Evolutionary conservation across 2,888 invertebrate genomes (phyloP).

Genomic region (Melieria crassipennis): DNA sequence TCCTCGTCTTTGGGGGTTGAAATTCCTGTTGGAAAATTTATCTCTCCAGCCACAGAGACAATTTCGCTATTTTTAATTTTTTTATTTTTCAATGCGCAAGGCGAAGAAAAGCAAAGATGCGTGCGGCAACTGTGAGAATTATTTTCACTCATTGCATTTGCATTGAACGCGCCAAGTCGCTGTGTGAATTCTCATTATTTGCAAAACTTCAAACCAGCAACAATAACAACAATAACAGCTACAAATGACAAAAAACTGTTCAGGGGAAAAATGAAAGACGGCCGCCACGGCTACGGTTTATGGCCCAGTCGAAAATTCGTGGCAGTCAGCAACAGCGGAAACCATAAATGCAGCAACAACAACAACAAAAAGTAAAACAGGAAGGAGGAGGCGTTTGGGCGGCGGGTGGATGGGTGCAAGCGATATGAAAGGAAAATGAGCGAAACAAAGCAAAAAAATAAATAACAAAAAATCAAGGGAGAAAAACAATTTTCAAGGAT

Average conservation of each 20-base stretch:
- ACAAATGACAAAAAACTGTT: background rate
- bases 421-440: too few species aligned
- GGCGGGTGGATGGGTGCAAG: too few species aligned
- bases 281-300: background rate
- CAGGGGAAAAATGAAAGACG: background rate
- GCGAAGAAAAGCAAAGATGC: background rate
- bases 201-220: background rate
- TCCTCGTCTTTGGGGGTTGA: background rate
- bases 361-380: background rate
- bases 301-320: background rate
- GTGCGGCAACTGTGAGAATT: background rate
- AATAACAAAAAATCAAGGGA: conserved; percentile 29
- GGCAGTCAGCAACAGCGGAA: conserved; percentile 46
- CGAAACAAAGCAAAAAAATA: conserved; percentile 21
- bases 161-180: background rate
- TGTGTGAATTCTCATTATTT: background rate
- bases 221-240: background rate
- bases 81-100: background rate
- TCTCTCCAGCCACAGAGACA: conserved; percentile 2
- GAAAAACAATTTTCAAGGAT: conserved; percentile 53
- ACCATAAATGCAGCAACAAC: conserved; percentile 51
- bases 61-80: background rate
- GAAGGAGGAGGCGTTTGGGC: background rate
- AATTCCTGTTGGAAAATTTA: conserved; percentile 18
- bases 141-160: conserved; percentile 14